Base-by-base conservation (phyloP, 2,797 vertebrate genomes). In the Enteromius paludinosus region DNA sequence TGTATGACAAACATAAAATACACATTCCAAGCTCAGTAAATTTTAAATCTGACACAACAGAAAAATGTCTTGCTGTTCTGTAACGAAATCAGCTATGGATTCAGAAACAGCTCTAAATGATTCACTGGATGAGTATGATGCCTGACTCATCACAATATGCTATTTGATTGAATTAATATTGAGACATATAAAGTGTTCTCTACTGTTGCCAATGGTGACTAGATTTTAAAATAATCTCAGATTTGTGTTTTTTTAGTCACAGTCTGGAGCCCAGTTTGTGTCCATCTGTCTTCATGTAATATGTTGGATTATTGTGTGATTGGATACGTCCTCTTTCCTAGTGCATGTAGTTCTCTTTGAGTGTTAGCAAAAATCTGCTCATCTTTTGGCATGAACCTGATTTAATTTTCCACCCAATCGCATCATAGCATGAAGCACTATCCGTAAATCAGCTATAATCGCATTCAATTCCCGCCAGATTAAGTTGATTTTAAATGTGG, bases 401-500 rank as follows among this genome's bases (percentile, higher is more conserved):
- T 82, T 82, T 59, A 69, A 78, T 82, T 85, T 85, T 5, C 61
- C 69, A 72, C 45, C 62, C 38, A 62, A 73, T 78, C 71, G 10
- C 69, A 68, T 85, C 54, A 49, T 38, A 68, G 71, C 20, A 70
- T 30, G 73, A 56, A 72, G 41, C 35, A 70, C 74, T n/a, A 35
- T 35, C 33, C 5, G 33, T 73, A 54, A 65, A 65, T 81, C 20
- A 81, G 43, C 23, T 65, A 47, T 66, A 52, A 74, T 81, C 45
- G 38, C 43, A 28, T 64, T 78, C 68, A 77, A 72, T 69, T 85
- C 52, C 52, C 52, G 0, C n/a, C 61, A 30, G 61, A 82, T 80
- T 71, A 82, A 85, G 70, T 72, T 66, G 35, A 82, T 78, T 85
- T 82, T 49, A 78, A 61, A 68, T 56, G 38, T 41, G 62, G 10